Percentiles rank a stretch among this genome's conserved stretches.
Evolutionary conservation across 2,888 invertebrate genomes (phyloP).

Genomic region (Sympetrum striolatum): DNA sequence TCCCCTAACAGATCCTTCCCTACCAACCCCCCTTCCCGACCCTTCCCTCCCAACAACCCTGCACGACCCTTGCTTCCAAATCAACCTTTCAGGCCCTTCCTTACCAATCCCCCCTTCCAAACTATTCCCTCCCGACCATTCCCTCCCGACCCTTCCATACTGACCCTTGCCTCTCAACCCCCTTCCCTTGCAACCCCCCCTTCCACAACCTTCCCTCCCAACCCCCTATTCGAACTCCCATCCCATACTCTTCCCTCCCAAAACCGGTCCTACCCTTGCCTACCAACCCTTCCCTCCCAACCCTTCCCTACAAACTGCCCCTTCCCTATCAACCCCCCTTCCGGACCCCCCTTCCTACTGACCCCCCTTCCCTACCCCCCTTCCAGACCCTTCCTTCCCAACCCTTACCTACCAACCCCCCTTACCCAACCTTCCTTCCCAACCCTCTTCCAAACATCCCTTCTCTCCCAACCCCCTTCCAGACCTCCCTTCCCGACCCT

Average conservation of each 20-base stretch:
- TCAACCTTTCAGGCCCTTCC: neutral
- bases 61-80: too few species aligned
- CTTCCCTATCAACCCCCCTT: neutral
- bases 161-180: neutral
- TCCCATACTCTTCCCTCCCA: neutral
- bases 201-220: neutral
- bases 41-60: neutral
- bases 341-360: neutral
- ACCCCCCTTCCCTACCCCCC: neutral
- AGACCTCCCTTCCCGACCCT: neutral
- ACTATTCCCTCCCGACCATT: neutral
- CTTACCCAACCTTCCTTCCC: neutral
- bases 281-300: neutral
- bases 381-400: neutral
- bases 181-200: neutral
- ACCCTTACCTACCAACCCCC: neutral
- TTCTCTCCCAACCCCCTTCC: neutral
- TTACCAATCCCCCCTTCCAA: neutral
- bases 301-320: neutral
- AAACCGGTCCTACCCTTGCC: neutral
- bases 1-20: neutral
- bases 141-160: neutral
- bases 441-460: neutral
- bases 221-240: neutral
- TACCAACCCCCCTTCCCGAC: neutral